A percentile compares a stretch with the other conserved stretches of the same genome.
Evolutionary conservation across 37 sponge, comb jelly and placozoan genomes (phyloP).

Genomic region (Mnemiopsis leidyi): DNA sequence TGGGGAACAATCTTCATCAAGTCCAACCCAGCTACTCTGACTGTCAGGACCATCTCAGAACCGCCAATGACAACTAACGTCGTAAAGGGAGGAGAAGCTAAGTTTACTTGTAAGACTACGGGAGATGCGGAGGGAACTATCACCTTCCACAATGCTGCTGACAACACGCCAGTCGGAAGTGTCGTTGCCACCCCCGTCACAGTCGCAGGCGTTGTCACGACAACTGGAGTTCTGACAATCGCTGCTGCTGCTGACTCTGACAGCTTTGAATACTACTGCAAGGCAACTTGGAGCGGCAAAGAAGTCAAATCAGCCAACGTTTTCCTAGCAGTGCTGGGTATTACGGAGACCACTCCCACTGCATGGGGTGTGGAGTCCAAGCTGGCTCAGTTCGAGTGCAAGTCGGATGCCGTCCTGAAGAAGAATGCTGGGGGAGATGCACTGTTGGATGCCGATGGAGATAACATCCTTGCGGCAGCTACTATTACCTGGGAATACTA

Average conservation of each 20-base stretch:
- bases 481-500: background rate
- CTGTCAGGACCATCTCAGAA: background rate
- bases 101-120: background rate
- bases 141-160: background rate
- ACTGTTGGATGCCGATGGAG: no score
- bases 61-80: background rate
- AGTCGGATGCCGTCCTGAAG: background rate
- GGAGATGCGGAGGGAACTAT: background rate
- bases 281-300: background rate
- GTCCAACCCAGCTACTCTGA: background rate
- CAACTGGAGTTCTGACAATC: background rate
- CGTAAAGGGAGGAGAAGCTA: background rate
- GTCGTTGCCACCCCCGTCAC: background rate
- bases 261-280: background rate
- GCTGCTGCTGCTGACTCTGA: background rate
- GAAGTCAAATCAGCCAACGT: background rate
- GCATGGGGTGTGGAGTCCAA: background rate
- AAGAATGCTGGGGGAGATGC: background rate
- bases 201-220: background rate
- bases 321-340: background rate
- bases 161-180: background rate
- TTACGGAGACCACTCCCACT: background rate
- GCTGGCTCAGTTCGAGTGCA: background rate
- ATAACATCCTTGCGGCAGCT: background rate
- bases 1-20: slow-evolving; percentile 56